Conservation (phyloP, 1,140 invertebrate genomes). For the Pseudomyrmex gracilis region DNA sequence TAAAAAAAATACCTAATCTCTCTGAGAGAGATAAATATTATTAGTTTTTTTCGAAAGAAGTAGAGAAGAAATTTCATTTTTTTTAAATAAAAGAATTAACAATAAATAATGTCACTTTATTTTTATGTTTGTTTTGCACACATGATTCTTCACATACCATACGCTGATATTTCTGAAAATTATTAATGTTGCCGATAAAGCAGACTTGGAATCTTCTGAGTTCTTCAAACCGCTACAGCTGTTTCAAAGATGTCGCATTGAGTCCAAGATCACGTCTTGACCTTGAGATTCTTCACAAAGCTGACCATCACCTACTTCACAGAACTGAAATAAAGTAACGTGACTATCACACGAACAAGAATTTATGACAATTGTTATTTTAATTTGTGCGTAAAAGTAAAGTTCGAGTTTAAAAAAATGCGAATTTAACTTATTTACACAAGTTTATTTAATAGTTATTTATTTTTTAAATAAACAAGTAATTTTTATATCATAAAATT, state of each 20-base stretch:
- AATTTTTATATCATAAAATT: too few species aligned
- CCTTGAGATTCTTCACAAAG: background rate
- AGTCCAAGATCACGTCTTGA: conserved; percentile 33
- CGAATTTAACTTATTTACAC: background rate
- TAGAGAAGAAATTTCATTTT: background rate
- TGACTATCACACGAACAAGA: background rate
- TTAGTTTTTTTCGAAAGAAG: background rate
- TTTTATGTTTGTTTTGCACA: too few species aligned
- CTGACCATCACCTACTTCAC: conserved; percentile 32
- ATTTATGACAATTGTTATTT: conserved; percentile 18
- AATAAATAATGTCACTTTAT: too few species aligned
- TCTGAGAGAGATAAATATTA: conserved; percentile 1
- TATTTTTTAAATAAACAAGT: background rate
- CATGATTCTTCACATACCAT: conserved; percentile 15
- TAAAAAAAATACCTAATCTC: too few species aligned
- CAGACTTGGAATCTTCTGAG: background rate
- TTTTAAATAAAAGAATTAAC: background rate
- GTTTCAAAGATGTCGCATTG: conserved; percentile 59
- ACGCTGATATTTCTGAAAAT: conserved; percentile 28
- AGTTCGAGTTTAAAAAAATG: background rate
- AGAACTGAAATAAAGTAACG: background rate
- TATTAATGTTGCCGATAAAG: conserved; percentile 17
- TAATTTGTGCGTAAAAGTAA: conserved; percentile 7
- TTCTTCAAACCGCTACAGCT: background rate
- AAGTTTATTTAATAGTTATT: background rate